Conservation (phyloP, 2,888 invertebrate genomes). For the Campoletis raptor region DNA sequence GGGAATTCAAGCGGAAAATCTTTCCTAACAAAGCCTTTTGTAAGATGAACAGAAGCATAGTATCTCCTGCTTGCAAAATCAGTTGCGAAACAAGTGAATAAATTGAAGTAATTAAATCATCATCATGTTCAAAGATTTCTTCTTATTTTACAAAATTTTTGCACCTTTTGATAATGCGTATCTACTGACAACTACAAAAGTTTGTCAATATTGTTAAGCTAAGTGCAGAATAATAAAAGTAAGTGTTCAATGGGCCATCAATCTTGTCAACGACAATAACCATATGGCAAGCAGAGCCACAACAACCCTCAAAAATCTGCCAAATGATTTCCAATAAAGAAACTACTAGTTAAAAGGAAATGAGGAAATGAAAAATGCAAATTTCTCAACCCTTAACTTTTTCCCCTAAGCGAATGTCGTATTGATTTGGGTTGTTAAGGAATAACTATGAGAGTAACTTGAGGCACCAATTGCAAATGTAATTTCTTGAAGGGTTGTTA, state of each 20-base stretch:
- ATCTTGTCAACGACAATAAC: background rate
- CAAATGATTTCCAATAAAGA: background rate
- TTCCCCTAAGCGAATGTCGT: background rate
- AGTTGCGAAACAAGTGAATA: background rate
- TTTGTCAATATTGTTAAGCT: background rate
- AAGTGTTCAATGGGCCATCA: background rate
- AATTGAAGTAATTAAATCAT: background rate
- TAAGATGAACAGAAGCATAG: background rate
- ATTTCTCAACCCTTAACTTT: background rate
- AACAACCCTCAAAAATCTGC: background rate
- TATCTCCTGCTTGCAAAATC: background rate
- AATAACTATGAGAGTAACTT: background rate
- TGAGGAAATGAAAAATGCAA: background rate
- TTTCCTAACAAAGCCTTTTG: background rate
- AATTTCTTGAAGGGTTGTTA: background rate
- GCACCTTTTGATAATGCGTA: background rate
- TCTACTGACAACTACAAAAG: background rate
- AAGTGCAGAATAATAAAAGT: background rate
- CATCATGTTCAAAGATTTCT: background rate
- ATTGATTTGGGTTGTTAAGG: background rate
- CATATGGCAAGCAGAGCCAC: background rate
- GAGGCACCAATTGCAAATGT: background rate
- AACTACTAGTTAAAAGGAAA: background rate
- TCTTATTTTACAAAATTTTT: background rate
- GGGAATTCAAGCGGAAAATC: background rate